phyloP scores from a whole-genome alignment of 2,888 invertebrate species.

The Philopedon plagiatum region DNA sequence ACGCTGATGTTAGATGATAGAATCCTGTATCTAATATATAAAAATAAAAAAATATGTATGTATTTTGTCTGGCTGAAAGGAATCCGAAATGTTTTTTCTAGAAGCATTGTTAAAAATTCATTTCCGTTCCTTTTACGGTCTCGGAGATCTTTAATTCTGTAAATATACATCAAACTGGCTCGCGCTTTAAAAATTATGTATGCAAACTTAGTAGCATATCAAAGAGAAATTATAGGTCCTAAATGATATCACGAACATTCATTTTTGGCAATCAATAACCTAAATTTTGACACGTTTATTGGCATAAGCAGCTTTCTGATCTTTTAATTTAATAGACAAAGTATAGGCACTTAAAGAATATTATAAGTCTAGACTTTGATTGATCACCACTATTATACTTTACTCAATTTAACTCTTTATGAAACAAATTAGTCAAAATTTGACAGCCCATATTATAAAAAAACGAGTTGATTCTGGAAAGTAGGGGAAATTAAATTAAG shows the following conservation, averaged over 20 bases:
- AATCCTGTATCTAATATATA: too few species aligned
- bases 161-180: too few species aligned
- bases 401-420: constrained; percentile 38
- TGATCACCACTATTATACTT: constrained; percentile 36
- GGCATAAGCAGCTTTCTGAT: background rate
- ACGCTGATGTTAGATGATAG: too few species aligned
- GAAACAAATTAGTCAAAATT: constrained; percentile 44
- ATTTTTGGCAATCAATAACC: background rate
- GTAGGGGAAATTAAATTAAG: background rate
- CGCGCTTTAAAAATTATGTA: background rate
- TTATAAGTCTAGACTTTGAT: constrained; percentile 39
- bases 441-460: constrained; percentile 30
- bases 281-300: constrained; percentile 10
- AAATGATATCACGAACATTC: background rate
- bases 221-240: background rate
- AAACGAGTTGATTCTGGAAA: background rate
- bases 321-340: constrained; percentile 33
- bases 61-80: too few species aligned
- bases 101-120: too few species aligned
- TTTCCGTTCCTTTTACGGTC: too few species aligned
- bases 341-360: constrained; percentile 10
- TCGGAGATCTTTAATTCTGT: too few species aligned
- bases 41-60: too few species aligned
- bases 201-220: background rate
- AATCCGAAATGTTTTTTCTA: too few species aligned